phyloP scores from a whole-genome alignment of 2,797 vertebrate species.

The Anguilla anguilla region DNA sequence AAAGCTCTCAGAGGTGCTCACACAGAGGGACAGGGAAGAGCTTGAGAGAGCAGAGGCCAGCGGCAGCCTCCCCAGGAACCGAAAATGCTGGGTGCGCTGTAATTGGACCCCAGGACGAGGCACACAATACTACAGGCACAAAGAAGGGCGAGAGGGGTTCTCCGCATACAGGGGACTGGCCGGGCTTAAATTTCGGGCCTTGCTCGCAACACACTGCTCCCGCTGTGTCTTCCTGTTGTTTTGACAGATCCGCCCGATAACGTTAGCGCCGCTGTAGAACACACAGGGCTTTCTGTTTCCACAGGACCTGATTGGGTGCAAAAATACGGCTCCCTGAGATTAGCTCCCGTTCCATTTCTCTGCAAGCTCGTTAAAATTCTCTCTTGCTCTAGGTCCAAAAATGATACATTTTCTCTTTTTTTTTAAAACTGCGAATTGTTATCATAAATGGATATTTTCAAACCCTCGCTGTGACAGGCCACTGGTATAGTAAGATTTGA shows the following conservation, averaged over 20 bases:
- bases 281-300: background rate
- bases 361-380: conserved; percentile 26
- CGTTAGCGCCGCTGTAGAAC: background rate
- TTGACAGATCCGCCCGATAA: background rate
- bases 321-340: background rate
- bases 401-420: background rate
- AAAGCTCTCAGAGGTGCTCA: conserved; percentile 40
- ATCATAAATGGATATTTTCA: conserved; percentile 20
- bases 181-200: background rate
- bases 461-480: conserved; percentile 18
- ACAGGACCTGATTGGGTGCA: background rate
- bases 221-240: background rate
- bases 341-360: background rate
- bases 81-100: background rate
- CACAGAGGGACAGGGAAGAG: background rate
- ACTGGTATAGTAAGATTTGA: conserved; percentile 9
- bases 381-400: background rate
- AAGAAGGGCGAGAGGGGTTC: background rate
- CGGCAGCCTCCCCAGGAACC: background rate
- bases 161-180: background rate
- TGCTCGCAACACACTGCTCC: background rate
- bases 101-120: background rate
- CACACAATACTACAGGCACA: background rate
- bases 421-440: background rate
- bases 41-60: background rate